A percentile compares a stretch with the other conserved stretches of the same genome.
These are phyloP conservation scores for Syncerus caffer DNA, from an alignment of 2,797 vertebrate species.

Conservation along the genomic window DNA sequence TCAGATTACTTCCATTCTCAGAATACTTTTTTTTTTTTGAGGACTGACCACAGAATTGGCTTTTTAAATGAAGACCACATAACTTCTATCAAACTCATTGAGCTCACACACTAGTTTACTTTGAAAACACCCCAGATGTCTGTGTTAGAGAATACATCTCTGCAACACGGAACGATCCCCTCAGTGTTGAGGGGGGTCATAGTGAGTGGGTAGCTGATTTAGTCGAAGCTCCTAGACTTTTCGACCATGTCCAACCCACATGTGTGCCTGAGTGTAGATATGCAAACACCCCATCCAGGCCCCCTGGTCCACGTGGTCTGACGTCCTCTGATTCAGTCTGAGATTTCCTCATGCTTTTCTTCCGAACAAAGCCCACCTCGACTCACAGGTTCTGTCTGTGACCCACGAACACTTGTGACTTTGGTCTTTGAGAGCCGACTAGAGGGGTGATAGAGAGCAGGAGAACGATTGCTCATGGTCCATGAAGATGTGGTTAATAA, in stretches of 20 bases:
- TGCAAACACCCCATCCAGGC: not conserved
- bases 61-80: constrained; percentile 43
- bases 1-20: constrained; percentile 57
- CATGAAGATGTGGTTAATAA: not conserved
- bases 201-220: not conserved
- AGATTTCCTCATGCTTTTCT: not conserved
- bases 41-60: not conserved
- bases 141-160: not conserved
- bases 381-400: not conserved
- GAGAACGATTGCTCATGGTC: not conserved
- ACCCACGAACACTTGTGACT: not conserved
- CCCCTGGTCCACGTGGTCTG: not conserved
- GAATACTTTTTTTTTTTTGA: constrained; percentile 22
- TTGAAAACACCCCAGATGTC: constrained; percentile 13
- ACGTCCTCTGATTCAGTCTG: not conserved
- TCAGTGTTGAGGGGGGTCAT: not conserved
- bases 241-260: not conserved
- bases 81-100: constrained; percentile 3
- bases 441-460: not conserved
- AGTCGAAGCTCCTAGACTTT: not conserved
- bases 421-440: not conserved
- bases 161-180: not conserved
- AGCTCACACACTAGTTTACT: constrained; percentile 32
- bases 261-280: not conserved
- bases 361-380: not conserved